Evolutionary conservation across 2,797 vertebrate genomes (phyloP).

Genomic region (Tinamus major): DNA sequence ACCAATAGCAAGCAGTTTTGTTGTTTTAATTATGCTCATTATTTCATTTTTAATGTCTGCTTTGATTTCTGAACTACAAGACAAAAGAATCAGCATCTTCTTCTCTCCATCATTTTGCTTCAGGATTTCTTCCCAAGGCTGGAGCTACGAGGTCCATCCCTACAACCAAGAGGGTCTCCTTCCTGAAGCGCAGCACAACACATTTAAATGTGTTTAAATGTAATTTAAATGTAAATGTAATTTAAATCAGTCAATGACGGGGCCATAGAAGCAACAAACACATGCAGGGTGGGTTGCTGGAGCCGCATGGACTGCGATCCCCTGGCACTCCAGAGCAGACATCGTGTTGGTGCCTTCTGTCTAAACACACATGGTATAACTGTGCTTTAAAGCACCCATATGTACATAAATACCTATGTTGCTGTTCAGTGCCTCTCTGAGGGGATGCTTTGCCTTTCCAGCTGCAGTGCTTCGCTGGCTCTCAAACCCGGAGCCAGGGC

Average conservation of each 20-base stretch:
- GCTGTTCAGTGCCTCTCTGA: too few relatives aligned
- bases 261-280: not conserved
- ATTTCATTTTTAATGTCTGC: not conserved
- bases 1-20: not conserved
- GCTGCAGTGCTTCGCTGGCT: rapidly evolving
- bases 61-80: not conserved
- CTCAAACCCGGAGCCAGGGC: not conserved
- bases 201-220: too few relatives aligned
- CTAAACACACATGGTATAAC: not conserved
- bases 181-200: not conserved
- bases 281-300: rapidly evolving
- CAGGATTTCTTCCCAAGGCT: not conserved
- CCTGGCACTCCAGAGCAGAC: not conserved
- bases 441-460: not conserved
- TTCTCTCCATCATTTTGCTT: not conserved
- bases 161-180: rapidly evolving
- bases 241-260: rapidly evolving
- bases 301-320: not conserved
- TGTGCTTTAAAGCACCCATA: not conserved
- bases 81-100: not conserved
- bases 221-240: too few relatives aligned
- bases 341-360: not conserved
- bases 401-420: rapidly evolving
- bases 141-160: not conserved
- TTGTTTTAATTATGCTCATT: not conserved